A percentile compares a stretch with the other conserved stretches of the same genome.
Evolutionary conservation across 64 coral and sea anemone genomes (phyloP).

Genomic region (Dendronephthya gigantea): DNA sequence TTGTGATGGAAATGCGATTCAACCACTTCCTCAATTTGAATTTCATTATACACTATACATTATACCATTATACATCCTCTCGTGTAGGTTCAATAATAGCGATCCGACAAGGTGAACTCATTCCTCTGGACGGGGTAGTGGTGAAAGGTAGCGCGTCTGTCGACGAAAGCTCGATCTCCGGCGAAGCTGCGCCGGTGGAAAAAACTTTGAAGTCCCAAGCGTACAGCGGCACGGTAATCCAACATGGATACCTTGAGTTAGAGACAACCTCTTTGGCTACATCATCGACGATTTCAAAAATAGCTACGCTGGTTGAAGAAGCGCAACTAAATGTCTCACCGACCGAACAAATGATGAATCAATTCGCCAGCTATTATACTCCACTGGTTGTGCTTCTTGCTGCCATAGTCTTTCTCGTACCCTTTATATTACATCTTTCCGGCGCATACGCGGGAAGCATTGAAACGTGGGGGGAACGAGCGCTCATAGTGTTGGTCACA

Average conservation of each 20-base stretch:
- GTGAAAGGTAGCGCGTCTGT: conserved; percentile 62
- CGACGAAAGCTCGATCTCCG: conserved; percentile 84
- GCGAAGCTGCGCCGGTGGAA: conserved; percentile 77
- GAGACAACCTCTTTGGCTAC: conserved; percentile 42
- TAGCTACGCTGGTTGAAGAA: conserved; percentile 76
- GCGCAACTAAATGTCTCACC: conserved; percentile 68
- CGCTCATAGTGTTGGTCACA: conserved; percentile 64
- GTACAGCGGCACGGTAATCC: conserved; percentile 82
- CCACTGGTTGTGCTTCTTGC: conserved; percentile 55
- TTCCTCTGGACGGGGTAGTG: conserved; percentile 81
- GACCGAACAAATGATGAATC: conserved; percentile 74
- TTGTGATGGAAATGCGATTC: background rate
- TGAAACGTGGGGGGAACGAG: conserved; percentile 53
- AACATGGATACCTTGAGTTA: conserved; percentile 93
- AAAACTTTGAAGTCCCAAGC: conserved; percentile 58
- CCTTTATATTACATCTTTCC: conserved; percentile 61
- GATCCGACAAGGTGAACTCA: conserved; percentile 75
- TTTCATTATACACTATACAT: background rate
- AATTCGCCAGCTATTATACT: conserved; percentile 85
- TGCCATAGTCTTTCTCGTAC: conserved; percentile 55
- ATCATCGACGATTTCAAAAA: conserved; percentile 3
- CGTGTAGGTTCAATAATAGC: conserved; percentile 47
- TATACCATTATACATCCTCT: background rate
- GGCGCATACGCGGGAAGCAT: conserved; percentile 57
- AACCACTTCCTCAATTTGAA: background rate